A percentile compares a stretch with the other conserved stretches of the same genome.
Evolutionary conservation across 1,140 invertebrate genomes (phyloP).

Genomic region (Hyphantria cunea): DNA sequence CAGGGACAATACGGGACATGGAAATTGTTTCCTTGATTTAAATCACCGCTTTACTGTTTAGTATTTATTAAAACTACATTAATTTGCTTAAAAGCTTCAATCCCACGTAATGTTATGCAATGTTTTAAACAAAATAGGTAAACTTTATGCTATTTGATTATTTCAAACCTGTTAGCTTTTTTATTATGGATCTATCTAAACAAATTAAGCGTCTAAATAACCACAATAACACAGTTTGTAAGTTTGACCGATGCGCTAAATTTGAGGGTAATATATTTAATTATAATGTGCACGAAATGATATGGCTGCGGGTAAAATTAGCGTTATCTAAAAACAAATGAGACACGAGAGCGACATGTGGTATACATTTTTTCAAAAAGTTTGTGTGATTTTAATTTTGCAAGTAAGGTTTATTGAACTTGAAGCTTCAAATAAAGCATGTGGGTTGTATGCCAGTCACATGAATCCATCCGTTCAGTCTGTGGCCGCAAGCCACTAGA

Average conservation of each 20-base stretch:
- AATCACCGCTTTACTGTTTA: slow-evolving; percentile 33
- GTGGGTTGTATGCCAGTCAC: slow-evolving; percentile 34
- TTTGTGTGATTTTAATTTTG: slow-evolving; percentile 56
- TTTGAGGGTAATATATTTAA: slow-evolving; percentile 49
- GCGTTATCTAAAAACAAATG: slow-evolving; percentile 52
- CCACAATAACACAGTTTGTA: no score
- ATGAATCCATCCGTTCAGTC: slow-evolving; percentile 9
- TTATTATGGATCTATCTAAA: no score
- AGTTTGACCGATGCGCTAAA: slow-evolving; percentile 47
- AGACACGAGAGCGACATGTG: slow-evolving; percentile 53
- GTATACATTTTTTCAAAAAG: slow-evolving; percentile 53
- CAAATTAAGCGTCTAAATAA: no score
- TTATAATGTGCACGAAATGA: slow-evolving; percentile 53
- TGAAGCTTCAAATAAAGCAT: slow-evolving; percentile 36
- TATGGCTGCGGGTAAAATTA: slow-evolving; percentile 51
- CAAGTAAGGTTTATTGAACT: slow-evolving; percentile 45
- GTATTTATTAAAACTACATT: slow-evolving; percentile 34
- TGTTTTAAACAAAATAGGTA: slow-evolving; percentile 16
- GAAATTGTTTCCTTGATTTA: slow-evolving; percentile 51
- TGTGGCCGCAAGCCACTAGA: no score
- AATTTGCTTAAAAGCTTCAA: slow-evolving; percentile 35
- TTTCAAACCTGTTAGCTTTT: no score
- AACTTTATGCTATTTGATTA: slow-evolving; percentile 14
- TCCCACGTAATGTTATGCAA: slow-evolving; percentile 26
- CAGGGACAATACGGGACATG: slow-evolving; percentile 46